Evolutionary conservation across 2,888 invertebrate species (phyloP).

Genomic region (Noctua comes): DNA sequence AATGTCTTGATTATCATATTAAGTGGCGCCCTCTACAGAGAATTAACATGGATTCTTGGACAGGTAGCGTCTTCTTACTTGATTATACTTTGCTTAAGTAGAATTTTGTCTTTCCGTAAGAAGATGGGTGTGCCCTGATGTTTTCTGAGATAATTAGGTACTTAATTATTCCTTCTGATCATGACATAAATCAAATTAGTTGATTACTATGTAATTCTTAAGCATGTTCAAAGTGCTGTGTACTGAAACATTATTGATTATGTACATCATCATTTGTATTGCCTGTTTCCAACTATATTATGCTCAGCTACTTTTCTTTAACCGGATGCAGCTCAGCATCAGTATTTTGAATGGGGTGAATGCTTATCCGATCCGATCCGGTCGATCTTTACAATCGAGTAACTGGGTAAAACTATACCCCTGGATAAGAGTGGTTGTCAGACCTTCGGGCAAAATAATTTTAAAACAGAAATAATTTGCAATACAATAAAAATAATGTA

Average conservation of each 20-base stretch:
- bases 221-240: neutral
- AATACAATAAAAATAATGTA: neutral
- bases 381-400: neutral
- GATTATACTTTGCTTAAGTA: slow-evolving; percentile 1
- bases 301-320: neutral
- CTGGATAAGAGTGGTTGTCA: neutral
- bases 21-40: slow-evolving; percentile 75
- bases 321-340: neutral
- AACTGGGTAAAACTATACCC: neutral
- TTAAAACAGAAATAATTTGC: neutral
- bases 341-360: neutral
- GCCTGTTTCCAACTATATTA: neutral
- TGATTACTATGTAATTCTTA: neutral
- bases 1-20: slow-evolving; percentile 85
- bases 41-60: slow-evolving; percentile 75
- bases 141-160: neutral
- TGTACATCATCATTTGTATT: neutral
- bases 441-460: neutral
- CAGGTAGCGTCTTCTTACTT: slow-evolving; percentile 54
- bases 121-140: neutral
- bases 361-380: neutral
- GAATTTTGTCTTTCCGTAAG: neutral
- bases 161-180: neutral
- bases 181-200: neutral
- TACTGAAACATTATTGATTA: neutral